Evolutionary conservation across 2,797 vertebrate species (phyloP), one percentile per base, ranked within the genome.

Genomic region (Denticeps clupeoides): DNA sequence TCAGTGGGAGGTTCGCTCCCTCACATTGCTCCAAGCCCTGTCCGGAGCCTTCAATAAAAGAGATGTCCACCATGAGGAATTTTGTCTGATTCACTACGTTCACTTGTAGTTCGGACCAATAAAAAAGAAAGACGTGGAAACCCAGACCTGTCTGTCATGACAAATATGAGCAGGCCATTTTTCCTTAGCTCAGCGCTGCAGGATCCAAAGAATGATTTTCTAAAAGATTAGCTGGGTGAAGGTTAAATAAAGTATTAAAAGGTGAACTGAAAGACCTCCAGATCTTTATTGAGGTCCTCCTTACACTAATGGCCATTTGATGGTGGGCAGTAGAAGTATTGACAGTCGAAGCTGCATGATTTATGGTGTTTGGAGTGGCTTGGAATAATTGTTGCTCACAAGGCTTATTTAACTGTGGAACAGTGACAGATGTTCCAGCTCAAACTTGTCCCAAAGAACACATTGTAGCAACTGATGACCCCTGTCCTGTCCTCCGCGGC

Each of bases 291-390:
- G 69, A 67, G 67, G 73, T 62, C 65, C 69, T 67, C 58, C 60
- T 61, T 53, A 61, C 69, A 70, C 69, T 81, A 82, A 80, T 80
- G 75, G 72, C 59, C 62, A 64, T 79, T 78, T 79, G 77, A 84
- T 77, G 71, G 72, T 70, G 69, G 69, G 66, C 59, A 58, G 67
- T 71, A 69, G 71, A 70, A 68, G 67, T 82, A 85, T 85, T 75
- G 82, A 76, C 79, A 81, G 69, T 56, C 68, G 68, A 70, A 76
- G 62, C 70, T 64, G 63, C 62, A 81, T 87, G 81, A 89, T 87
- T 87, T 85, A 84, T 82, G 80, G 60, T 56, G 62, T 73, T 74
- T 84, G 83, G 81, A 87, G 77, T 67, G 69, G 63, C 71, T 79
- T 75, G 78, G 71, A 84, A 87, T 83, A 77, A 71, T 73, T 79